Evolutionary conservation across 2,888 invertebrate species (phyloP).

Genomic region (Plebejus melissa): DNA sequence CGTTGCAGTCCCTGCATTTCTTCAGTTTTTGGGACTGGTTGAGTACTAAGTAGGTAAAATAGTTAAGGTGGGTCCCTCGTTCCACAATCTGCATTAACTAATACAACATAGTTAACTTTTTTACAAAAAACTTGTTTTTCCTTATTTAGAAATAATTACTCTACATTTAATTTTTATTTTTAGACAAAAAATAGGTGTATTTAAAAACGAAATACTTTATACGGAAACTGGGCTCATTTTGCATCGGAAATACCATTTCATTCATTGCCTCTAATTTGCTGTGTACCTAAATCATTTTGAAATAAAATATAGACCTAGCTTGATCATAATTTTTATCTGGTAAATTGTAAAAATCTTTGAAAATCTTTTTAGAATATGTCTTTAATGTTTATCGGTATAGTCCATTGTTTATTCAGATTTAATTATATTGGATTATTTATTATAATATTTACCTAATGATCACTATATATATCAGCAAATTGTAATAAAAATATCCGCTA

Average conservation of each 20-base stretch:
- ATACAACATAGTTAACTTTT: neutral
- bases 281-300: neutral
- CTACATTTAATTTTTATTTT: neutral
- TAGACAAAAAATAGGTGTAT: neutral
- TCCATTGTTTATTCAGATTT: neutral
- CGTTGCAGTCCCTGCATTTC: no score
- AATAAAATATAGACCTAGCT: neutral
- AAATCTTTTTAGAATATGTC: no score
- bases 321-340: neutral
- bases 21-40: no score
- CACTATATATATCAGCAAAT: neutral
- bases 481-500: neutral
- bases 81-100: neutral
- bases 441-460: neutral
- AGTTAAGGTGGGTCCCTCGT: neutral
- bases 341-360: neutral
- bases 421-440: no score
- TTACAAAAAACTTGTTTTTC: neutral
- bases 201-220: neutral
- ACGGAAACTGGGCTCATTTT: neutral
- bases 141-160: neutral
- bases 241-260: neutral
- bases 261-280: neutral
- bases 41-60: no score
- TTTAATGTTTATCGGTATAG: neutral